phyloP scores from a whole-genome alignment of 2,888 invertebrate genomes.

The Caenorhabditis imperialis region DNA sequence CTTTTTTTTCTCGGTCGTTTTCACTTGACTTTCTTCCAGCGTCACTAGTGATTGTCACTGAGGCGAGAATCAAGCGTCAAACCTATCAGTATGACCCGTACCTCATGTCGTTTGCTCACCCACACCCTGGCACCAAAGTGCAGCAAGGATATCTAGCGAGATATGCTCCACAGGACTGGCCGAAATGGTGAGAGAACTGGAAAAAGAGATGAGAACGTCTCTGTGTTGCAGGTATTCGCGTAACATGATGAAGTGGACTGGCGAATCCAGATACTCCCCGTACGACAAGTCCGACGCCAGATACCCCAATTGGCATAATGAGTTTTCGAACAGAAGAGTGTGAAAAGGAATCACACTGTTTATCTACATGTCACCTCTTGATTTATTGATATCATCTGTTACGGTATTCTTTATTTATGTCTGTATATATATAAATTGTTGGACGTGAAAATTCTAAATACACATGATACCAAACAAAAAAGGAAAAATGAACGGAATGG shows the following conservation, averaged over 20 bases:
- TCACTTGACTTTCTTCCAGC: no score
- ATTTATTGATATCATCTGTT: slow-evolving; percentile 35
- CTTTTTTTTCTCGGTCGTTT: slow-evolving; percentile 2
- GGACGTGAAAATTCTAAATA: neutral
- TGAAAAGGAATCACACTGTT: slow-evolving; percentile 2
- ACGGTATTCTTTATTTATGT: neutral
- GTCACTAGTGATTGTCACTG: no score
- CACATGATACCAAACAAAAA: no score
- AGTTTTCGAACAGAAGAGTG: slow-evolving; percentile 48
- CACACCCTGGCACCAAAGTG: slow-evolving; percentile 62
- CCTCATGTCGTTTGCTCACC: slow-evolving; percentile 64
- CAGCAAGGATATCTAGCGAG: slow-evolving; percentile 61
- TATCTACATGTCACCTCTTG: slow-evolving; percentile 24
- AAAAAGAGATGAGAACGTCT: slow-evolving; percentile 3
- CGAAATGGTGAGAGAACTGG: slow-evolving; percentile 59
- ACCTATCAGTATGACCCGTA: slow-evolving; percentile 66
- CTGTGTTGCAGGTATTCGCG: slow-evolving; percentile 63
- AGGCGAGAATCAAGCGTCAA: slow-evolving; percentile 58
- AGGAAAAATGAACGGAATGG: no score
- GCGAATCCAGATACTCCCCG: slow-evolving; percentile 61
- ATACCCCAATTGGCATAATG: slow-evolving; percentile 59
- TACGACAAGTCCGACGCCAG: slow-evolving; percentile 60
- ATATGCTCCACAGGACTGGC: slow-evolving; percentile 70
- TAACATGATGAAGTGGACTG: slow-evolving; percentile 70
- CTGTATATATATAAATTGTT: slow-evolving; percentile 12